Evolutionary conservation across 2,113 vertebrate genomes (phyloP), one percentile per base, ranked within the genome.

Genomic region (Propithecus coquereli): DNA sequence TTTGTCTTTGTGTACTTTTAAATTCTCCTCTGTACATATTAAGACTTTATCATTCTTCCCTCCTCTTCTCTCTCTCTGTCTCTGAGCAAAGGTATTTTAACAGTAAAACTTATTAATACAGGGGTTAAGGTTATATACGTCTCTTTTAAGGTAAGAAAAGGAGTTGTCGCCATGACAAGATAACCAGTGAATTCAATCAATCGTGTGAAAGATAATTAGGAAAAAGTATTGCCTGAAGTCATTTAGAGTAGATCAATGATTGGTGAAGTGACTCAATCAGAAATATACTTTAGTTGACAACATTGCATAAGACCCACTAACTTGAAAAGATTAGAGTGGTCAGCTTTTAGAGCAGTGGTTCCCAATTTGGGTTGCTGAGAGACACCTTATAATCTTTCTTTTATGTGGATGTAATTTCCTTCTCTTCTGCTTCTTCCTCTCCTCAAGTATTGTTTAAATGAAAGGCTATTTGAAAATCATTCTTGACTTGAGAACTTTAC

Each of bases 401-500:
- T 89, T 25, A 20, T 50, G 37, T 81, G n/a, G 22, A n/a, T 45
- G 0, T 12, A 47, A 54, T 32, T 94, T 63, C n/a, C 12, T 83
- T 79, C 57, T 59, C 85, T 77, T 27, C 37, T 5, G 16, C 71
- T 87, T 95, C 27, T 32, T 65, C 13, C 2, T 96, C 43, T 63
- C 43, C 32, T 70, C 20, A 84, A 90, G 57, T 94, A 76, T 43
- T 76, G 54, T 82, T 93, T 91, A 85, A 90, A 73, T 81, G 34
- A 87, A 95, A 95, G 12, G 1, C 79, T 22, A 40, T 63, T 57
- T 47, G 50, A 94, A 93, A 88, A 43, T 83, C 37, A 89, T 59
- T 74, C 68, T 86, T 95, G 37, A 96, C 65, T 85, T 93, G 40
- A 79, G 43, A 71, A 61, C 82, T 93, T 94, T 63, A 66, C 74